A percentile compares a stretch with the other conserved stretches of the same genome.
Conservation (phyloP, 2,888 invertebrate species). For the Xylophagus ater region DNA sequence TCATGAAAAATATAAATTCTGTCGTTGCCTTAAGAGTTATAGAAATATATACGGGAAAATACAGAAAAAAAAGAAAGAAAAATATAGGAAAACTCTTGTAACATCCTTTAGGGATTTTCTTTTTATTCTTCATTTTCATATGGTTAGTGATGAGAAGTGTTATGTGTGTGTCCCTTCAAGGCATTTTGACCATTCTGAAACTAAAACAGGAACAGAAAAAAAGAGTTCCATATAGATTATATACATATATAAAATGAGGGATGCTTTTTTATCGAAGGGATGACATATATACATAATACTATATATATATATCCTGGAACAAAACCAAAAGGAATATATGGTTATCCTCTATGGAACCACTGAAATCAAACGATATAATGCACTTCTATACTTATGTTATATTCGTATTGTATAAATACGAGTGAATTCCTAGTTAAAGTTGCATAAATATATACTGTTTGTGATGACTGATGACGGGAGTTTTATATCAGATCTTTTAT, state of each 20-base stretch:
- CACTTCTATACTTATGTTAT: background rate
- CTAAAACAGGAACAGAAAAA: no score
- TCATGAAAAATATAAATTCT: slow-evolving; percentile 14
- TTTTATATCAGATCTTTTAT: no score
- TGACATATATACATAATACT: no score
- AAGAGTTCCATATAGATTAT: no score
- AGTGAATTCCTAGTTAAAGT: slow-evolving; percentile 10
- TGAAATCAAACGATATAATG: slow-evolving; percentile 1
- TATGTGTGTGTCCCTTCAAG: slow-evolving; percentile 14
- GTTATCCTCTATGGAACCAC: slow-evolving; percentile 13
- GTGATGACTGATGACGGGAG: slow-evolving; percentile 15
- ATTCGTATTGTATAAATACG: background rate
- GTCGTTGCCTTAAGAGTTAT: slow-evolving; percentile 9
- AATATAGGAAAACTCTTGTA: slow-evolving; percentile 7
- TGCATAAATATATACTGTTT: slow-evolving; percentile 6
- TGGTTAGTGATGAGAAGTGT: no score
- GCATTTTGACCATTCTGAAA: slow-evolving; percentile 17
- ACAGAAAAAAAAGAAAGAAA: no score
- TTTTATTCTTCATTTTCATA: slow-evolving; percentile 9
- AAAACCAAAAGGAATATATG: slow-evolving; percentile 13
- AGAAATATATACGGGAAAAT: no score
- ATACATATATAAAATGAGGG: no score
- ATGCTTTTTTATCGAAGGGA: no score
- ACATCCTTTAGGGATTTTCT: slow-evolving; percentile 8
- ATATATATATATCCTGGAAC: no score